Percentiles rank a stretch among this genome's conserved stretches.
Conservation (phyloP, 92 coral and sea anemone genomes). For the Chrysogorgia sp. region DNA sequence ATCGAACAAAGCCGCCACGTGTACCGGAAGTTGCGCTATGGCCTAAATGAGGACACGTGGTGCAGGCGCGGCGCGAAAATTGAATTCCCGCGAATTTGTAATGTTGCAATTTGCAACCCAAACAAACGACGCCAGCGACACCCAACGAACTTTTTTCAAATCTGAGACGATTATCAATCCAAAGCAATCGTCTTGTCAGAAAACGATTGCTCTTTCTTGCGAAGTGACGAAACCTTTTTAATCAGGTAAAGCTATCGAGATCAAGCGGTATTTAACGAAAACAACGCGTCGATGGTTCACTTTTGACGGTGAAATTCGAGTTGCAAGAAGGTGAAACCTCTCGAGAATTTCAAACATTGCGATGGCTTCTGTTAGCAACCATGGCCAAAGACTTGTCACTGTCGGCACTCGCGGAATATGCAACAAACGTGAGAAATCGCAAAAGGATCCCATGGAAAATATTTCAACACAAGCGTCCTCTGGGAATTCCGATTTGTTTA, state of each 20-base stretch:
- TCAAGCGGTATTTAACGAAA: neutral
- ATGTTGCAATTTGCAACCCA: slow-evolving; percentile 54
- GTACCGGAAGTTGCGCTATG: slow-evolving; percentile 8
- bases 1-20: slow-evolving; percentile 27
- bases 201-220: neutral
- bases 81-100: slow-evolving; percentile 95
- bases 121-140: slow-evolving; percentile 15
- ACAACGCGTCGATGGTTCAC: neutral
- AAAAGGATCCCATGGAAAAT: neutral
- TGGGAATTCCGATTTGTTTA: neutral
- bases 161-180: slow-evolving; percentile 30
- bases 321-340: neutral
- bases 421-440: neutral
- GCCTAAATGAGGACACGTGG: slow-evolving; percentile 70
- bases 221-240: too few relatives aligned
- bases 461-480: neutral
- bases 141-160: slow-evolving; percentile 23
- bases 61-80: slow-evolving; percentile 91
- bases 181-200: neutral
- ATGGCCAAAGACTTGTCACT: slow-evolving; percentile 1
- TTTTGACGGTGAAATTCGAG: slow-evolving; percentile 1
- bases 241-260: too few relatives aligned
- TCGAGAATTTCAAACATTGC: slow-evolving; percentile 19
- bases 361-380: slow-evolving; percentile 43
- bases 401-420: slow-evolving; percentile 6